These are phyloP conservation scores for Urosaurus nigricauda DNA, from an alignment of 2,797 vertebrate species.

Conservation along the genomic window DNA sequence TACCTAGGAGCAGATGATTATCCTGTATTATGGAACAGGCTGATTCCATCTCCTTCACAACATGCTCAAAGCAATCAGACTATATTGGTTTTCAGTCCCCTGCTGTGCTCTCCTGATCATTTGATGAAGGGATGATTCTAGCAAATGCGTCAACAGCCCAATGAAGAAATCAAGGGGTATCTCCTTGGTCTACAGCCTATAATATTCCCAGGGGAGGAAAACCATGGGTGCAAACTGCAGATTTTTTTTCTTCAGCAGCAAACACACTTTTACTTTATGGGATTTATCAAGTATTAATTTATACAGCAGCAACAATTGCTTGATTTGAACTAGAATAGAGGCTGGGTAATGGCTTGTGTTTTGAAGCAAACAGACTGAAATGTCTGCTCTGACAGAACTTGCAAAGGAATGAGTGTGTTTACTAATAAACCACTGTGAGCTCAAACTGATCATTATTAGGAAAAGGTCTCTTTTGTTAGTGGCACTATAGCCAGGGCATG, in stretches of 20 bases:
- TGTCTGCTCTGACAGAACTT: conserved; percentile 33
- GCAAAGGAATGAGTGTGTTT: background rate
- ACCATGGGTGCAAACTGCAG: conserved; percentile 45
- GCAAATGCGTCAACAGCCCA: conserved; percentile 55
- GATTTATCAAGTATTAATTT: conserved; percentile 38
- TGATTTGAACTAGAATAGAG: conserved; percentile 15
- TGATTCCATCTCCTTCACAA: conserved; percentile 58
- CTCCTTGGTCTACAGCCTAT: conserved; percentile 54
- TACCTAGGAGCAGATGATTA: conserved; percentile 68
- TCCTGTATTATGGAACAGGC: conserved; percentile 72
- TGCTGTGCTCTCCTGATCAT: conserved; percentile 71
- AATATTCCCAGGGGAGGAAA: conserved; percentile 58
- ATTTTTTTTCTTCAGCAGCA: conserved; percentile 38
- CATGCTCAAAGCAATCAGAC: conserved; percentile 69
- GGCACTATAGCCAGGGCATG: background rate
- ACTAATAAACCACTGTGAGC: too few species aligned
- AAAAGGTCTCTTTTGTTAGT: background rate
- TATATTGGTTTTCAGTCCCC: conserved; percentile 76
- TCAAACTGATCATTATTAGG: too few species aligned
- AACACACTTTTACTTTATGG: background rate
- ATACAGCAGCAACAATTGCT: background rate
- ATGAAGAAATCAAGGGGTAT: conserved; percentile 69
- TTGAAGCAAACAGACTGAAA: background rate
- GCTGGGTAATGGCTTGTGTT: conserved; percentile 15
- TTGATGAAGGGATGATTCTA: conserved; percentile 44